Evolutionary conservation across 1,140 invertebrate species (phyloP), one percentile per base, ranked within the genome.

Genomic region (Papilio aristodemus): DNA sequence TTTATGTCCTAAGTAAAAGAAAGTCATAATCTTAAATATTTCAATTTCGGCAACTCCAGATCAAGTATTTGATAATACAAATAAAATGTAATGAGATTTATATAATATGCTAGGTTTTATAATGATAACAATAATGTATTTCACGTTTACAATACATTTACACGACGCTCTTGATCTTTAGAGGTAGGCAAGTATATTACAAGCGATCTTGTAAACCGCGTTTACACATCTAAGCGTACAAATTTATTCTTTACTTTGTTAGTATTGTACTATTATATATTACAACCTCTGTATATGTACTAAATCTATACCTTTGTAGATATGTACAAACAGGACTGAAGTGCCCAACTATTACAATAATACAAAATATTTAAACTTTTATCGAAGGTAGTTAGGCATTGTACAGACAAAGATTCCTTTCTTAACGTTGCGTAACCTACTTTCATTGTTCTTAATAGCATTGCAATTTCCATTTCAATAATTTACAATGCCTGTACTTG

Each of bases 391-490:
- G 68, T 66, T 43, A 62, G 57, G 64, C 57, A 73, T 79, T 79
- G 73, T 80, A 74, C 36, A 54, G 46, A 54, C 57, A 46, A 69
- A 54, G 70, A 37, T 41, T 72, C 76, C 71, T 79, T 81, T 83
- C 80, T 78, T 81, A 69, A 71, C 67, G 79, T 85, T 86, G 77
- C 76, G 77, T 79, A 85, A 85, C 78, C 73, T 72, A 74, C 75
- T 84, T 81, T 81, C 75, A 76, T 75, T 46, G 60, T 69, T 80
- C 66, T 81, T 74, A 81, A 76, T 75, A 69, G 70, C 69, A 74
- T 81, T 76, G 69, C 75, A 81, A 71, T 78, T 91, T 89, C 81
- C 85, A 89, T 82, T 83, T 90, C 81, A 87, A 83, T 76, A 87
- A 80, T 79, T 86, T 79, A 73, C 78, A 86, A 87, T 84, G 82